A percentile compares a stretch with the other conserved stretches of the same genome.
These are phyloP conservation scores for Leucozona laternaria DNA, from an alignment of 2,888 invertebrate genomes.

Conservation along the genomic window DNA sequence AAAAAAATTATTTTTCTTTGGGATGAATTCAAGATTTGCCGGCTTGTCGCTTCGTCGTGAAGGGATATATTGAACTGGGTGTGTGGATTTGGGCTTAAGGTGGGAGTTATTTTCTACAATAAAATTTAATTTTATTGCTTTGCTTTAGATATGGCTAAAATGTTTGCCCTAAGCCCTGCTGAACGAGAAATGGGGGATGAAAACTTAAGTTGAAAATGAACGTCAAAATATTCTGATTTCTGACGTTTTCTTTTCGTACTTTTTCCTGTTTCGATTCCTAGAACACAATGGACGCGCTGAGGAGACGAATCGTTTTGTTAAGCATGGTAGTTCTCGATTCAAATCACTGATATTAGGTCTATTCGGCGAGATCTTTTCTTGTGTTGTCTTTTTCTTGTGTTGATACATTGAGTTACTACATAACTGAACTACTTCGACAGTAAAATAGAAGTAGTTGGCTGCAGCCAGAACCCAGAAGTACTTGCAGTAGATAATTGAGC, in stretches of 20 bases:
- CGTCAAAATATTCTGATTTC: conserved; percentile 1
- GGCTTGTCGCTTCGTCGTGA: conserved; percentile 4
- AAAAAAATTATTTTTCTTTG: not conserved
- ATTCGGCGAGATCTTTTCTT: too few species aligned
- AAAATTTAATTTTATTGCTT: conserved; percentile 7
- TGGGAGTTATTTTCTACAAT: conserved; percentile 4
- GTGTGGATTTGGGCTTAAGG: conserved; percentile 21
- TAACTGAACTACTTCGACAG: too few species aligned
- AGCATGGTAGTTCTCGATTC: too few species aligned
- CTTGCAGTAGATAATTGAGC: too few species aligned
- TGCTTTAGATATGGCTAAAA: conserved; percentile 2
- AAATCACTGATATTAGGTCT: too few species aligned
- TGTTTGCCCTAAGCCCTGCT: conserved; percentile 2
- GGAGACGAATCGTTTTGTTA: too few species aligned
- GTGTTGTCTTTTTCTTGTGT: too few species aligned
- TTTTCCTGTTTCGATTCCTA: not conserved
- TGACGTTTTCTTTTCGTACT: not conserved
- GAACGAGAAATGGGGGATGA: not conserved
- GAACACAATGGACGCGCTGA: not conserved
- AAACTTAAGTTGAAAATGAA: not conserved
- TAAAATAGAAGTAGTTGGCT: too few species aligned
- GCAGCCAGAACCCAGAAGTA: too few species aligned
- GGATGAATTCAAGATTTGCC: not conserved
- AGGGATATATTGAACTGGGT: conserved; percentile 29
- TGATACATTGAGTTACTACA: too few species aligned